Evolutionary conservation across 2,888 invertebrate species (phyloP), one percentile per base, ranked within the genome.

Genomic region (Leucania comma): DNA sequence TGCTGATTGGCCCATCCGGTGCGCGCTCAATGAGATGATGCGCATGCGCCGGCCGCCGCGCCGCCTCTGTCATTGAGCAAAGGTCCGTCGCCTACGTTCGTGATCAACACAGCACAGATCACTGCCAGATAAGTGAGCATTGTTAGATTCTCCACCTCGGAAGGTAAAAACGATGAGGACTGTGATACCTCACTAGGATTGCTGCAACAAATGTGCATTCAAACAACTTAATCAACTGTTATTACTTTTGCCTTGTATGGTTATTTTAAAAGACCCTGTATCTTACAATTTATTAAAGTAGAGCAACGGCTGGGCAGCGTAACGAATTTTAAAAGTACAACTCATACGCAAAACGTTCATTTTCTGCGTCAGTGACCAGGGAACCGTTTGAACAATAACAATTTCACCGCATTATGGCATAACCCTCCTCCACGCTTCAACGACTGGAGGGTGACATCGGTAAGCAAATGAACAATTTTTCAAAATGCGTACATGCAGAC

Each of bases 1-100:
- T 90, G 95, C 94, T 95, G 96, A 96, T 96, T 96, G 95, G 96
- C 90, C 92, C 95, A 95, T 96, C 96, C 95, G 96, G 96, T 95
- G 94, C 92, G 91, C 93, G 90, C 93, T 95, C 95, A 96, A 95
- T 95, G 95, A 95, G 95, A 94, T 94, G 95, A 95, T 95, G 95
- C 95, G 94, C 90, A 89, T 90, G 93, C 92, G 93, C 90, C 81
- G 75, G 81, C 75, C 77, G 79, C 81, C 78, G 93, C 93, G 90
- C 89, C 87, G 89, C 91, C 93, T 94, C 91, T 93, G 92, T 94
- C 95, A 95, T 95, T 95, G 95, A 95, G 94, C 93, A 93, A 92
- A 95, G 95, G 92, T 93, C 94, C 92, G 90, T 95, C 94, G 95
- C 95, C 95, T 95, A 95, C 95, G 92, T 93, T 92, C 91, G 90